Evolutionary conservation across 2,888 invertebrate genomes (phyloP).

Genomic region (Noctua pronuba): DNA sequence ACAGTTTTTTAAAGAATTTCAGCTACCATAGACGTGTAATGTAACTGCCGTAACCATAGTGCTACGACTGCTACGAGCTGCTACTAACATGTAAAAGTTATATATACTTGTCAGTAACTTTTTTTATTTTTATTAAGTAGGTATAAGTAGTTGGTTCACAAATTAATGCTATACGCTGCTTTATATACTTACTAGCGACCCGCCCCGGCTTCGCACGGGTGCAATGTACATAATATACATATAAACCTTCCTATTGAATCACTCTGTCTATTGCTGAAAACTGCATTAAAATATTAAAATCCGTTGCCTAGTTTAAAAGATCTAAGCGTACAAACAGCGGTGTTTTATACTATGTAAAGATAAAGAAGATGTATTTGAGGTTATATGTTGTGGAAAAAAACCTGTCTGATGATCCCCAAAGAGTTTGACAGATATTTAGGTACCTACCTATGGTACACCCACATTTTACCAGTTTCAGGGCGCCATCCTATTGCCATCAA

Average conservation of each 20-base stretch:
- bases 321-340: too few relatives aligned
- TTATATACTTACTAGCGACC: too few relatives aligned
- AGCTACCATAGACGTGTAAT: neutral
- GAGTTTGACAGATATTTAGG: neutral
- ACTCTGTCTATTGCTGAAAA: too few relatives aligned
- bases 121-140: neutral
- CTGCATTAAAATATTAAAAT: too few relatives aligned
- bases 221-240: too few relatives aligned
- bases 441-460: neutral
- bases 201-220: too few relatives aligned
- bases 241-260: too few relatives aligned
- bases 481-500: neutral
- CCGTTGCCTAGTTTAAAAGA: too few relatives aligned
- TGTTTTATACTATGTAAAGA: too few relatives aligned
- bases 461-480: neutral
- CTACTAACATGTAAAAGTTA: neutral
- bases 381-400: too few relatives aligned
- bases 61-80: conserved; percentile 31
- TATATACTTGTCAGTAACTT: neutral
- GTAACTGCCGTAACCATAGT: neutral
- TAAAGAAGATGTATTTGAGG: too few relatives aligned
- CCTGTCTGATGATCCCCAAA: too few relatives aligned
- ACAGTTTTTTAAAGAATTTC: neutral
- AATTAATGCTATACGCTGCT: neutral
- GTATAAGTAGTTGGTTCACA: neutral